A percentile compares a stretch with the other conserved stretches of the same genome.
Evolutionary conservation across 2,113 vertebrate species (phyloP).

Genomic region (Natator depressus): DNA sequence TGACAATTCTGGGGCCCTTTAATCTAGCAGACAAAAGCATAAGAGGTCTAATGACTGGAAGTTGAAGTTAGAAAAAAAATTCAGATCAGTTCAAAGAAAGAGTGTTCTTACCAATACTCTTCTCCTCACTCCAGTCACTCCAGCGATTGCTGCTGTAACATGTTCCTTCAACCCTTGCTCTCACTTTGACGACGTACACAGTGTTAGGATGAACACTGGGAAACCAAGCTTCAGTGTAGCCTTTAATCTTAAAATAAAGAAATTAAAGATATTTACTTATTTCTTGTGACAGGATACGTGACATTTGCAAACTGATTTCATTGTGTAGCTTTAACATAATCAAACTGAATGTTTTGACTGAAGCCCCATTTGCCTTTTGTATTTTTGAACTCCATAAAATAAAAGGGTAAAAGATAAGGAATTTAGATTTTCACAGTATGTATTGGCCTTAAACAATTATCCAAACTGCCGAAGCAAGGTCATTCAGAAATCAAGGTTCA

Average conservation of each 20-base stretch:
- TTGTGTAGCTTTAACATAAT: not conserved
- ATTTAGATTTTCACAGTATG: not conserved
- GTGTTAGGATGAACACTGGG: not conserved
- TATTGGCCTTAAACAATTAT: not conserved
- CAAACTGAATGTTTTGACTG: not conserved
- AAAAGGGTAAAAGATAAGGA: not conserved
- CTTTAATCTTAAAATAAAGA: not conserved
- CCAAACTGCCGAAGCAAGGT: not conserved
- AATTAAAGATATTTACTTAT: not conserved
- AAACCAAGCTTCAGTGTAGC: fast-evolving
- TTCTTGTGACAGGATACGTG: not conserved
- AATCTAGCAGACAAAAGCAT: not conserved
- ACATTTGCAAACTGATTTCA: not conserved
- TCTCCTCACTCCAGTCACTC: slow-evolving; percentile 73
- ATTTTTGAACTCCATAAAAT: not conserved
- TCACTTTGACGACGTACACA: slow-evolving; percentile 59
- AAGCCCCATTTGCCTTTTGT: not conserved
- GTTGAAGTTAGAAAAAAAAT: not conserved
- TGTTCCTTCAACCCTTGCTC: not conserved
- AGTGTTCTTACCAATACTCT: slow-evolving; percentile 51
- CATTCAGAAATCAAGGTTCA: slow-evolving; percentile 14
- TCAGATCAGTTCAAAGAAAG: not conserved
- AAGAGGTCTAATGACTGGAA: not conserved
- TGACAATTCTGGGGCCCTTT: not conserved
- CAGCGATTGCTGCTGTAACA: slow-evolving; percentile 7